Percentiles rank a stretch among this genome's conserved stretches.
Conservation (phyloP, 2,797 vertebrate genomes). For the Acanthurus leucopareius region DNA sequence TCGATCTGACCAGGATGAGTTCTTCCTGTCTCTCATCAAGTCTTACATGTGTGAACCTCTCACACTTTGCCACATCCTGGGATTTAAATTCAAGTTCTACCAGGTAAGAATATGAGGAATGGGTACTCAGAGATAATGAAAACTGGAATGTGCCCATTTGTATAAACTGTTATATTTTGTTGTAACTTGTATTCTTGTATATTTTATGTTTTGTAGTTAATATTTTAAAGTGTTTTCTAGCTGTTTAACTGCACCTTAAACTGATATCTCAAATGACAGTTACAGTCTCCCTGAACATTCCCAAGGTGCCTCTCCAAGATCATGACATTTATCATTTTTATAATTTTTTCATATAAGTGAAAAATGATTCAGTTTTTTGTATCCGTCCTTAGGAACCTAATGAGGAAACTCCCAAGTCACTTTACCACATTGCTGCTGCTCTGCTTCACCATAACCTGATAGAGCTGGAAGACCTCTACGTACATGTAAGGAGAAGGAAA, state of each 20-base stretch:
- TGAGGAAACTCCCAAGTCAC: slow-evolving; percentile 95
- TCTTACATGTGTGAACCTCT: slow-evolving; percentile 99
- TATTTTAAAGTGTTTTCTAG: not conserved
- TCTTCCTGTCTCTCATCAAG: slow-evolving; percentile 97
- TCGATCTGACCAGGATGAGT: slow-evolving; percentile 96
- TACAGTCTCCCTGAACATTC: not conserved
- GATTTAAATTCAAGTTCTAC: slow-evolving; percentile 99
- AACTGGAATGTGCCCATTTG: not conserved
- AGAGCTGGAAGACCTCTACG: slow-evolving; percentile 97
- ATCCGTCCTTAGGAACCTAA: slow-evolving; percentile 91
- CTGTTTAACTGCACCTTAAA: not conserved
- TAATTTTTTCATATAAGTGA: not conserved
- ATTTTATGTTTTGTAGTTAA: not conserved
- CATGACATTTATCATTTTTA: no score
- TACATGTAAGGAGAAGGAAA: slow-evolving; percentile 90
- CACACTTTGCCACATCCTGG: slow-evolving; percentile 98
- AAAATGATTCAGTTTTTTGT: not conserved
- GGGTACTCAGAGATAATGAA: not conserved
- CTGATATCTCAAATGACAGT: not conserved
- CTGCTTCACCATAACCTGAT: slow-evolving; percentile 97
- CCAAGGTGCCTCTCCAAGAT: not conserved
- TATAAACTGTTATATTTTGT: not conserved
- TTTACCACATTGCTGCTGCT: slow-evolving; percentile 97
- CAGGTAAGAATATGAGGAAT: slow-evolving; percentile 86
- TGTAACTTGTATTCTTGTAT: not conserved